phyloP scores from a whole-genome alignment of 2,888 invertebrate genomes.

The Agonopterix heracliana region DNA sequence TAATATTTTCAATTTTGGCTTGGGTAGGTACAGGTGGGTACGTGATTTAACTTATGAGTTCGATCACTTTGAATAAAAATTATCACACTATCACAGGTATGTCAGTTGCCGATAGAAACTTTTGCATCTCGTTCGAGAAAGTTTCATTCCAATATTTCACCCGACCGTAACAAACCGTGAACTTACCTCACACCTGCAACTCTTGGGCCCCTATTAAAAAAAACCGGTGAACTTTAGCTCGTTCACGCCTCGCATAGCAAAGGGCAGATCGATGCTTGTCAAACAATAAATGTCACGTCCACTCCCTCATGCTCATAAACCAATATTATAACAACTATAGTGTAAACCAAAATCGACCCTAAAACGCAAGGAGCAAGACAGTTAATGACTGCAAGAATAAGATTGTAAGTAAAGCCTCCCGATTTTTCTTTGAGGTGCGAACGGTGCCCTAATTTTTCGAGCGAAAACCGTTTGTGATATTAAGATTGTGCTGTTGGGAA shows the following conservation, averaged over 20 bases:
- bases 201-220: slow-evolving; percentile 12
- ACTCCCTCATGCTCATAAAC: slow-evolving; percentile 64
- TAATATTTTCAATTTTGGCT: too few relatives aligned
- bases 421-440: slow-evolving; percentile 71
- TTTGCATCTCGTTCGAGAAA: too few relatives aligned
- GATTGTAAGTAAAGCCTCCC: slow-evolving; percentile 31
- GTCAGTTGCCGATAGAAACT: too few relatives aligned
- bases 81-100: too few relatives aligned
- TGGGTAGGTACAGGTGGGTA: too few relatives aligned
- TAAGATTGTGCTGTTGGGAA: slow-evolving; percentile 32
- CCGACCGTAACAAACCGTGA: too few relatives aligned
- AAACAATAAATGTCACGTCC: slow-evolving; percentile 77
- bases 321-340: slow-evolving; percentile 14
- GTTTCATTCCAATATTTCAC: too few relatives aligned
- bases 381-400: slow-evolving; percentile 17
- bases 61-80: too few relatives aligned
- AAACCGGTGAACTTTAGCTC: slow-evolving; percentile 53
- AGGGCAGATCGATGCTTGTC: slow-evolving; percentile 75
- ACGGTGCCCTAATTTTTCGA: slow-evolving; percentile 62
- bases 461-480: slow-evolving; percentile 49
- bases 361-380: slow-evolving; percentile 20
- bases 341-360: slow-evolving; percentile 11
- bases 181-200: background rate
- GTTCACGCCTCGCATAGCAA: slow-evolving; percentile 69
- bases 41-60: too few relatives aligned